phyloP scores from a whole-genome alignment of 1,140 invertebrate species.

The Zaprionus ornatus region DNA sequence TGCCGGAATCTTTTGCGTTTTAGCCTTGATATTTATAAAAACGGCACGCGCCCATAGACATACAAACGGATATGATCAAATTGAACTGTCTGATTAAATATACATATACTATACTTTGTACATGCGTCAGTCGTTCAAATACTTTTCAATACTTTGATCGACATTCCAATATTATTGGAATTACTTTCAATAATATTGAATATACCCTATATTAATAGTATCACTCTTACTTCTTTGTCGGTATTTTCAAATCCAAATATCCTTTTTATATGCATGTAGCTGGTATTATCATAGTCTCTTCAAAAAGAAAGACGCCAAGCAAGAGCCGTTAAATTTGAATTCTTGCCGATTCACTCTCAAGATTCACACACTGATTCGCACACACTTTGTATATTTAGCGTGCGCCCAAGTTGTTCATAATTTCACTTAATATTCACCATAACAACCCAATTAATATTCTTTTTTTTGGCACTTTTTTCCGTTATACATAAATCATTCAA shows the following conservation, averaged over 20 bases:
- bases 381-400: not conserved
- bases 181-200: not conserved
- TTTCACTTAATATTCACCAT: conserved; percentile 35
- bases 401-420: conserved; percentile 7
- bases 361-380: conserved; percentile 24
- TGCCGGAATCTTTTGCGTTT: not conserved
- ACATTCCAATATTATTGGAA: too few relatives aligned
- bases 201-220: not conserved
- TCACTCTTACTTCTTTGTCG: conserved; percentile 29
- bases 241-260: conserved; percentile 36
- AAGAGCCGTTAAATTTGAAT: conserved; percentile 55
- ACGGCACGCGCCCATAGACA: not conserved
- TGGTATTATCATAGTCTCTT: conserved; percentile 13
- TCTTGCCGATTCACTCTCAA: not conserved
- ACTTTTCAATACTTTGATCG: not conserved
- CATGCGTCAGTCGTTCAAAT: not conserved
- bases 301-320: not conserved
- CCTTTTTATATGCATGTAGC: conserved; percentile 40
- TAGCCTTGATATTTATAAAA: not conserved
- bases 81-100: not conserved
- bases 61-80: not conserved
- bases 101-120: not conserved
- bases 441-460: conserved; percentile 31
- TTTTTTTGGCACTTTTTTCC: conserved; percentile 11
- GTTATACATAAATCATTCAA: conserved; percentile 19